A percentile compares a stretch with the other conserved stretches of the same genome.
Conservation (phyloP, 2,888 invertebrate genomes). For the Lamellibrachia satsuma region DNA sequence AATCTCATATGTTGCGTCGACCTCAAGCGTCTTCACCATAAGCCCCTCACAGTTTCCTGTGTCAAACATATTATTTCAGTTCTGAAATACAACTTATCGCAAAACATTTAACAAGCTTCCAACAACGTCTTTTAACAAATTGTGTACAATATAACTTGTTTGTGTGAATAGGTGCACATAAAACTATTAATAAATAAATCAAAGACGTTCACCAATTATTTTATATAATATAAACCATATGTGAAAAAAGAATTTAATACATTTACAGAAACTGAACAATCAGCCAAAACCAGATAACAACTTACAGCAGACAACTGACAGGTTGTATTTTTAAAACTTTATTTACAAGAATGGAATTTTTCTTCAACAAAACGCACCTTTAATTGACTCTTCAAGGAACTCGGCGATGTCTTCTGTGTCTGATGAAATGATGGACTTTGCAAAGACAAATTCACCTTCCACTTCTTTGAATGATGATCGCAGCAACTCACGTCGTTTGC, state of each 20-base stretch:
- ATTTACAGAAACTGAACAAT: too few species aligned
- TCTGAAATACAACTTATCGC: background rate
- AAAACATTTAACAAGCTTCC: background rate
- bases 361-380: slow-evolving; percentile 70
- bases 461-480: slow-evolving; percentile 68
- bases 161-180: too few species aligned
- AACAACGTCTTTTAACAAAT: background rate
- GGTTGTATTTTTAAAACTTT: too few species aligned
- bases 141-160: too few species aligned
- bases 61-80: background rate
- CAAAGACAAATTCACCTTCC: slow-evolving; percentile 87
- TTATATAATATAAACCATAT: too few species aligned
- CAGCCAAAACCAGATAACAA: too few species aligned
- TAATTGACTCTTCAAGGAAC: slow-evolving; percentile 92
- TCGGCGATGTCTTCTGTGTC: slow-evolving; percentile 91
- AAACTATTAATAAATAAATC: too few species aligned
- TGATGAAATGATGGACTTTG: slow-evolving; percentile 81
- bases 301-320: too few species aligned
- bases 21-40: slow-evolving; percentile 95
- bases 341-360: background rate
- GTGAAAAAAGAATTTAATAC: too few species aligned
- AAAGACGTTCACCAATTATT: too few species aligned
- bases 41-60: slow-evolving; percentile 95
- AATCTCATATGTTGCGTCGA: slow-evolving; percentile 94
- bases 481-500: slow-evolving; percentile 78